phyloP scores from a whole-genome alignment of 2,888 invertebrate species.

The Philereme vetulata region DNA sequence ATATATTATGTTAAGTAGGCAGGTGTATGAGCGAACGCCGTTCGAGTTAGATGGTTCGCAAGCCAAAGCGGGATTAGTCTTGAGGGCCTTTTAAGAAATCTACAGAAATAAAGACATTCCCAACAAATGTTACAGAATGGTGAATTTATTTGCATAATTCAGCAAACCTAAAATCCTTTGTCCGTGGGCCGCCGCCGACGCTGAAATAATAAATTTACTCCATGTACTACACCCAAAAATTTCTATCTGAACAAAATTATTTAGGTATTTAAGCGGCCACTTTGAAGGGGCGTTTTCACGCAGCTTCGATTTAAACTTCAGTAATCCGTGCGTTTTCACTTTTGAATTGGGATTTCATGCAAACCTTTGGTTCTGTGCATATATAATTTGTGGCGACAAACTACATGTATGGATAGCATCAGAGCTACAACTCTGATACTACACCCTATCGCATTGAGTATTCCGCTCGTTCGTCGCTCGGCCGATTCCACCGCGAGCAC shows the following conservation, averaged over 20 bases:
- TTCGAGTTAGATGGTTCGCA: constrained; percentile 64
- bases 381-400: constrained; percentile 20
- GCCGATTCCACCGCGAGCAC: constrained; percentile 74
- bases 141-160: constrained; percentile 84
- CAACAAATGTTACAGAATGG: constrained; percentile 83
- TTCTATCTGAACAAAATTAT: constrained; percentile 76
- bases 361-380: constrained; percentile 27
- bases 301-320: constrained; percentile 47
- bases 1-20: constrained; percentile 52
- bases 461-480: constrained; percentile 72
- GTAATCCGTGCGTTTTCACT: constrained; percentile 43
- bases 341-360: constrained; percentile 40
- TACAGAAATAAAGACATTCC: constrained; percentile 80
- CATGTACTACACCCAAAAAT: constrained; percentile 72
- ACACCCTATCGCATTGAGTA: constrained; percentile 70
- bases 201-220: constrained; percentile 81
- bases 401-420: constrained; percentile 49
- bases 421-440: constrained; percentile 61
- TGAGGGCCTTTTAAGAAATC: constrained; percentile 76
- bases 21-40: constrained; percentile 57
- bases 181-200: constrained; percentile 72
- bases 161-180: constrained; percentile 80
- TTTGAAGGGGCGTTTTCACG: constrained; percentile 54
- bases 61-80: constrained; percentile 72
- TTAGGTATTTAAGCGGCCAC: constrained; percentile 67